Evolutionary conservation across 2,888 invertebrate genomes (phyloP).

Genomic region (Pristionchus japonicus): DNA sequence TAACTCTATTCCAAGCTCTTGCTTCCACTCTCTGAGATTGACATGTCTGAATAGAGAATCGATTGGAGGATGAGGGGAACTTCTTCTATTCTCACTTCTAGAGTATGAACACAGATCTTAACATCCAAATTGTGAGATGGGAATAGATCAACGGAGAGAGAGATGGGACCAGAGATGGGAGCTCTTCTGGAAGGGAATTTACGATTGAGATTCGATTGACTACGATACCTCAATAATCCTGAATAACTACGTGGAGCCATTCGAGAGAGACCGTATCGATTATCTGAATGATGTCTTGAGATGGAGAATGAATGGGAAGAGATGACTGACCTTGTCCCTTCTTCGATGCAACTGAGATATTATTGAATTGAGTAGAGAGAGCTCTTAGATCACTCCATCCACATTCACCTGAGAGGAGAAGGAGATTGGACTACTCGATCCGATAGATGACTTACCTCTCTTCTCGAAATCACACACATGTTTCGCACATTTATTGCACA

Average conservation of each 20-base stretch:
- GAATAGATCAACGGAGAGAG: constrained; percentile 62
- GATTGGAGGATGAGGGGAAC: not conserved
- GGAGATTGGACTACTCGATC: not conserved
- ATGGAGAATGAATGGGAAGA: not conserved
- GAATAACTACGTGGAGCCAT: constrained; percentile 59
- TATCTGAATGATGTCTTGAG: constrained; percentile 55
- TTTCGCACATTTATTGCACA: constrained; percentile 45
- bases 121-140: constrained; percentile 63
- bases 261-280: constrained; percentile 63
- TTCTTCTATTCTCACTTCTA: constrained; percentile 51
- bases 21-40: constrained; percentile 49
- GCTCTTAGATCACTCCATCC: constrained; percentile 62
- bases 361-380: constrained; percentile 60
- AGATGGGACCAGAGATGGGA: constrained; percentile 54
- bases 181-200: constrained; percentile 11
- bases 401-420: constrained; percentile 11
- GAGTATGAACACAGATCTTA: constrained; percentile 61
- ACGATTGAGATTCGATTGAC: not conserved
- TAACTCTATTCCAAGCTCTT: constrained; percentile 63
- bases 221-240: constrained; percentile 52
- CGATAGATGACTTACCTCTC: not conserved
- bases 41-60: not conserved
- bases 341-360: constrained; percentile 63
- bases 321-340: constrained; percentile 55
- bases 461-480: constrained; percentile 54